phyloP scores from a whole-genome alignment of 2,888 invertebrate species.

The Allacma fusca region DNA sequence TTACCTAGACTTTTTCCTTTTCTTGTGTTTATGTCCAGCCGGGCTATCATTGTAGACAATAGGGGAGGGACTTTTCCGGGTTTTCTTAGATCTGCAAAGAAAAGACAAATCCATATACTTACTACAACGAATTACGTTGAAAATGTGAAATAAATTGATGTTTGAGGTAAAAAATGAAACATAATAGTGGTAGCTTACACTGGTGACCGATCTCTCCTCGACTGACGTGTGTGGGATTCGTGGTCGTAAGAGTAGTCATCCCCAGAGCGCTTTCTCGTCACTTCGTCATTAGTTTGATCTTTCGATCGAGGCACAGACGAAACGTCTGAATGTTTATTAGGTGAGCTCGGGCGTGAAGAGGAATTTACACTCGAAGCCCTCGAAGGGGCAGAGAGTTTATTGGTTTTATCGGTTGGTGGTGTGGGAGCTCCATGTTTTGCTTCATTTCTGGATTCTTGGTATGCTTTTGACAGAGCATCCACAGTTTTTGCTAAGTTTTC shows the following conservation, averaged over 20 bases:
- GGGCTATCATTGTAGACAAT: constrained; percentile 63
- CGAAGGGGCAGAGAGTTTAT: neutral
- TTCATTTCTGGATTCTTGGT: constrained; percentile 73
- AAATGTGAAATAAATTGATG: too few species aligned
- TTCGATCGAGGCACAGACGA: neutral
- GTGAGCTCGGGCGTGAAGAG: constrained; percentile 8
- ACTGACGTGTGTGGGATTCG: constrained; percentile 42
- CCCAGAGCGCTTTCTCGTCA: constrained; percentile 7
- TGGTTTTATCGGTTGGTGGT: constrained; percentile 19
- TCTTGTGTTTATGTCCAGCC: constrained; percentile 63
- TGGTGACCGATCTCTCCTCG: constrained; percentile 46
- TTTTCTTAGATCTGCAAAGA: constrained; percentile 47
- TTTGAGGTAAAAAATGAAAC: neutral
- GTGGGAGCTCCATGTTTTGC: constrained; percentile 45
- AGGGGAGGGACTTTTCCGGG: constrained; percentile 57
- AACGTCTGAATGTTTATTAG: neutral
- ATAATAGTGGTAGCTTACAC: constrained; percentile 48
- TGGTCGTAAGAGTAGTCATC: constrained; percentile 39
- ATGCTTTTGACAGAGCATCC: constrained; percentile 76
- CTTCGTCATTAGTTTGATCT: neutral
- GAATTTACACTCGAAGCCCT: neutral
- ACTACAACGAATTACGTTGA: neutral
- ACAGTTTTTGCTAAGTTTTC: constrained; percentile 78
- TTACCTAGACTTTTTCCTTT: constrained; percentile 63
- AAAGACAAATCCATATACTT: neutral